phyloP scores from a whole-genome alignment of 2,113 vertebrate genomes.

The Sapajus apella region DNA sequence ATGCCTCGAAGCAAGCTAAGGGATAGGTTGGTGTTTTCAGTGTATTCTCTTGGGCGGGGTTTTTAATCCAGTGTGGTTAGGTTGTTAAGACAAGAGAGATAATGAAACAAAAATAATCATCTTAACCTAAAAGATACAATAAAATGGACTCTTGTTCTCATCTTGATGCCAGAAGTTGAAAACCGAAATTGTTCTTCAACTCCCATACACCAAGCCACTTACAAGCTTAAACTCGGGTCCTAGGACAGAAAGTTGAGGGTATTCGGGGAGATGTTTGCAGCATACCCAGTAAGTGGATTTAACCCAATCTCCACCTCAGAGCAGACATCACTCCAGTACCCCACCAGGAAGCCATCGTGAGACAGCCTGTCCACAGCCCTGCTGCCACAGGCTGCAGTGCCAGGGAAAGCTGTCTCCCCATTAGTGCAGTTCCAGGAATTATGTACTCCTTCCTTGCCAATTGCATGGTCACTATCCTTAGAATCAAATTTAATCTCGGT shows the following conservation, averaged over 20 bases:
- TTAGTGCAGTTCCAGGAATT: not conserved
- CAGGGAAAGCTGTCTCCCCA: not conserved
- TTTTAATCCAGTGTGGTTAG: not conserved
- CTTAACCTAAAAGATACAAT: not conserved
- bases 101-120: not conserved
- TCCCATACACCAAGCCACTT: not conserved
- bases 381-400: fast-evolving
- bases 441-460: slow-evolving; percentile 36
- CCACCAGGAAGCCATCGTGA: not conserved
- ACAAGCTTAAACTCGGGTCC: not conserved
- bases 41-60: not conserved
- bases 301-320: too few species aligned
- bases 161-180: not conserved
- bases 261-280: fast-evolving
- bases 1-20: not conserved
- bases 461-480: slow-evolving; percentile 49
- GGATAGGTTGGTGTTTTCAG: not conserved
- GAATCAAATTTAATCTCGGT: slow-evolving; percentile 73
- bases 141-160: not conserved
- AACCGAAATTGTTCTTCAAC: not conserved
- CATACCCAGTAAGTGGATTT: fast-evolving
- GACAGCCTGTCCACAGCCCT: not conserved
- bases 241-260: not conserved
- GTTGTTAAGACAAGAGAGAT: not conserved
- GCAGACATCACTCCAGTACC: fast-evolving